Evolutionary conservation across 2,797 vertebrate genomes (phyloP), one percentile per base, ranked within the genome.

Genomic region (Decapterus maruadsi): DNA sequence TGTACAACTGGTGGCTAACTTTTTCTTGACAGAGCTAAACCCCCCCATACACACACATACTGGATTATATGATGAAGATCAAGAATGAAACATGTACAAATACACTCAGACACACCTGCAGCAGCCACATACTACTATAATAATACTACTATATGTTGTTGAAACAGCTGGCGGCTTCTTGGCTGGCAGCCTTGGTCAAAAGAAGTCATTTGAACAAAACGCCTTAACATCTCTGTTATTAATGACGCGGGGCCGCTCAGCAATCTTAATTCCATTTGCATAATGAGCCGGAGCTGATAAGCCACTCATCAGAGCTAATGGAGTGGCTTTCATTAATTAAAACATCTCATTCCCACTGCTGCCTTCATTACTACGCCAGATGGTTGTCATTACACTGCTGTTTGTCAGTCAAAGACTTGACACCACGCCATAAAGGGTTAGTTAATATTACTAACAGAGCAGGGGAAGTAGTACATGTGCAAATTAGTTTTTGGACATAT

Each of bases 321-420:
- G 93, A 92, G 93, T 89, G 86, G 84, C 89, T 92, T 94, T 93
- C 89, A 93, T 92, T 95, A 95, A 96, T 95, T 95, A 95, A 95
- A 95, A 94, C 91, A 93, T 94, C 90, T 94, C 93, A 89, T 95
- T 93, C 91, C 90, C 90, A 86, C 85, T 78, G 92, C 89, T 87
- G 89, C 89, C 89, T 94, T 95, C 94, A 95, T 95, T 95, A 95
- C 88, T 54, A 83, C 75, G 69, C 93, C 95, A 95, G 94, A 95
- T 95, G 95, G 92, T 90, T 92, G 88, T 94, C 93, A 94, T 95
- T 95, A 94, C 89, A 78, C 78, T 11, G 61, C 85, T 85, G 85
- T 89, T 94, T 92, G 93, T 95, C 93, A 90, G 85, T 95, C 93
- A 92, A 83, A 81, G 85, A 76, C 84, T 73, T 80, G 85, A 93